phyloP scores from a whole-genome alignment of 2,113 vertebrate genomes.

The Callithrix jacchus region DNA sequence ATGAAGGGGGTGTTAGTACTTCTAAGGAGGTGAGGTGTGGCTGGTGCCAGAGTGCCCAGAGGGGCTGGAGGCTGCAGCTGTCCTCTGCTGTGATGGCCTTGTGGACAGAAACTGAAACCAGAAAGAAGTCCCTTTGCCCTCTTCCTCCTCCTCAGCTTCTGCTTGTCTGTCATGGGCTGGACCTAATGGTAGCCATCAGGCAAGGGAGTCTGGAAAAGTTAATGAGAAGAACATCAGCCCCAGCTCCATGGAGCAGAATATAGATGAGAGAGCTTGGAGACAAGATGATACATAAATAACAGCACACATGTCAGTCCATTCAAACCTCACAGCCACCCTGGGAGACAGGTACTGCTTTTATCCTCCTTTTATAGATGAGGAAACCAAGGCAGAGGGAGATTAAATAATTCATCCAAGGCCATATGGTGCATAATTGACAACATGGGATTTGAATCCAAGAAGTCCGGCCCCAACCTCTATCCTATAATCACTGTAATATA shows the following conservation, averaged over 20 bases:
- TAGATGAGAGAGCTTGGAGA: background rate
- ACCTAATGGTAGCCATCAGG: background rate
- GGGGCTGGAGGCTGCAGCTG: background rate
- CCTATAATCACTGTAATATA: background rate
- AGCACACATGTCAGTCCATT: background rate
- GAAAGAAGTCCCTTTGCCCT: background rate
- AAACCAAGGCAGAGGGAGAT: background rate
- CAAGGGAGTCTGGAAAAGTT: background rate
- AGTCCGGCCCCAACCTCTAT: background rate
- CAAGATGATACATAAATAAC: background rate
- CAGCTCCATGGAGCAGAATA: background rate
- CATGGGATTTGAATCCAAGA: background rate
- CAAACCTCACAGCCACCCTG: background rate
- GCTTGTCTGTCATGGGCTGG: background rate
- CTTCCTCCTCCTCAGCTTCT: background rate
- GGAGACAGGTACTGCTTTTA: background rate
- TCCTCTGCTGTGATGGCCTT: background rate
- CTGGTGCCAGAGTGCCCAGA: no score
- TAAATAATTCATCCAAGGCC: background rate
- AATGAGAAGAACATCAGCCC: background rate
- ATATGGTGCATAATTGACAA: background rate
- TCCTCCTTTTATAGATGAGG: background rate
- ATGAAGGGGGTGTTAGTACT: background rate
- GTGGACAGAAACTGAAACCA: background rate
- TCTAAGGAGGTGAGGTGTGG: background rate